Conservation (phyloP, 2,888 invertebrate genomes). For the Strigamia maritima region DNA sequence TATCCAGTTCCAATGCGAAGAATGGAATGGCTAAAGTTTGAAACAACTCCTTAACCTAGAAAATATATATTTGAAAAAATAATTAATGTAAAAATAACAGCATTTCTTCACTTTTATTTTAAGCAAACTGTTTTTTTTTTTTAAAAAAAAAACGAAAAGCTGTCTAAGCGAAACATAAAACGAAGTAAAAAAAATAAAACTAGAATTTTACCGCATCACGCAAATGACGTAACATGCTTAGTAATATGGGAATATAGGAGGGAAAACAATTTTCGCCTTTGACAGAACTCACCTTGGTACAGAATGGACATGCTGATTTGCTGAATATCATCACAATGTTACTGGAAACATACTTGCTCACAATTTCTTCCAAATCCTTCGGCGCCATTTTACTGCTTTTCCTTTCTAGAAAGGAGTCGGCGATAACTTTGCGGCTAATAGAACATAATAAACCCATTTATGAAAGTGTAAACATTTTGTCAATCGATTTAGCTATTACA, state of each 20-base stretch:
- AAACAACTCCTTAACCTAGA: conserved; percentile 55
- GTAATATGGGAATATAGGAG: too few relatives aligned
- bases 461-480: background rate
- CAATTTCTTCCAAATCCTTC: conserved; percentile 15
- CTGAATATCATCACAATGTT: conserved; percentile 41
- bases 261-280: background rate
- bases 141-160: too few relatives aligned
- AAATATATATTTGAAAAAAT: background rate
- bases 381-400: background rate
- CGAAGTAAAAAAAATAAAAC: background rate
- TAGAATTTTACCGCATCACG: background rate
- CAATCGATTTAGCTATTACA: background rate
- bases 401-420: background rate
- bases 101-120: background rate
- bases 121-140: background rate
- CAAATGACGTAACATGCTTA: background rate
- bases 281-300: conserved; percentile 34
- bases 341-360: conserved; percentile 35
- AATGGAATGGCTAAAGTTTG: conserved; percentile 50
- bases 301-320: conserved; percentile 39
- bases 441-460: background rate
- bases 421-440: background rate
- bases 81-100: background rate
- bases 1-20: conserved; percentile 54
- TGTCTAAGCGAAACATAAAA: background rate